Percentiles rank a stretch among this genome's conserved stretches.
phyloP scores from a whole-genome alignment of 1,140 invertebrate genomes.

The Batillaria attramentaria region DNA sequence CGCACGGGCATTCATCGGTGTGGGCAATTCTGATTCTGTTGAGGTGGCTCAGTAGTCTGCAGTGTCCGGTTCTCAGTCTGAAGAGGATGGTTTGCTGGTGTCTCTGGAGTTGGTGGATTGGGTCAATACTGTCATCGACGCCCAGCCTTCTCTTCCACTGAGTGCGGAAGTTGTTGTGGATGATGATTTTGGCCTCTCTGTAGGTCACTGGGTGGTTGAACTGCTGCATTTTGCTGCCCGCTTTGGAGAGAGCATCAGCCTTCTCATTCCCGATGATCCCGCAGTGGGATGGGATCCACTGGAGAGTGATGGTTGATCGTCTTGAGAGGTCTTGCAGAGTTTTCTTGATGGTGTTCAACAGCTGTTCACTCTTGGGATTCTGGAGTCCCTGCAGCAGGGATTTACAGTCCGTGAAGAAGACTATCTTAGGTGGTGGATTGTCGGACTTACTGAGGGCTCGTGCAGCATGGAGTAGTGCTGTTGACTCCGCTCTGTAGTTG shows the following conservation, averaged over 20 bases:
- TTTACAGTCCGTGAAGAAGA: conserved; percentile 8
- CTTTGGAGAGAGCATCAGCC: neutral
- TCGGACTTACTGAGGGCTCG: neutral
- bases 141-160: conserved; percentile 15
- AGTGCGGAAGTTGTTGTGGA: neutral
- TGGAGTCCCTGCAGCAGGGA: conserved; percentile 12
- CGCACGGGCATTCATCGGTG: conserved; percentile 1
- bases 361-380: neutral
- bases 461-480: neutral
- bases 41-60: conserved; percentile 6
- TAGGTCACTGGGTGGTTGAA: conserved; percentile 9
- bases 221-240: conserved; percentile 14
- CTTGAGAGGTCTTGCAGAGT: neutral
- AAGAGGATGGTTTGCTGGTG: conserved; percentile 23
- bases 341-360: neutral
- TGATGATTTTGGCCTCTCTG: conserved; percentile 3
- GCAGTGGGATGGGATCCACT: conserved; percentile 14
- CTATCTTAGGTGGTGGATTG: neutral
- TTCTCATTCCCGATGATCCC: conserved; percentile 7
- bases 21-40: neutral
- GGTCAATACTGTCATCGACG: neutral
- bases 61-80: conserved; percentile 6
- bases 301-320: neutral
- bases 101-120: conserved; percentile 4
- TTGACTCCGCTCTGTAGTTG: neutral